Evolutionary conservation across 2,797 vertebrate species (phyloP).

Genomic region (Limosa lapponica): DNA sequence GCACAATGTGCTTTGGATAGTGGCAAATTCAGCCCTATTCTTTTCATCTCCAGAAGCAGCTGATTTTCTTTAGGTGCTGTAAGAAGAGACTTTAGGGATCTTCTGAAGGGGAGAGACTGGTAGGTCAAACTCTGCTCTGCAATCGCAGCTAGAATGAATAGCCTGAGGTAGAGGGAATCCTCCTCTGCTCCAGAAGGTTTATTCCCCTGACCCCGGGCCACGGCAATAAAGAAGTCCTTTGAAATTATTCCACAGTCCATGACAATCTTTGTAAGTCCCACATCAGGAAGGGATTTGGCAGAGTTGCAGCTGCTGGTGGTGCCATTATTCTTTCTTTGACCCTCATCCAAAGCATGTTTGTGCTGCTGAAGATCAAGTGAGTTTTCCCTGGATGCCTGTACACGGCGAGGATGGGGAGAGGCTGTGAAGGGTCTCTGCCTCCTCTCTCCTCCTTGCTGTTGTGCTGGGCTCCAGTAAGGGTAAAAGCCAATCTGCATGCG

Average conservation of each 20-base stretch:
- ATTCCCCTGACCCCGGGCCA: neutral
- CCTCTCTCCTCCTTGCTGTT: neutral
- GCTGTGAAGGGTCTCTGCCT: neutral
- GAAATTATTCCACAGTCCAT: slow-evolving; percentile 12
- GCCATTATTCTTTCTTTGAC: slow-evolving; percentile 10
- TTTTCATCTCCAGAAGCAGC: neutral
- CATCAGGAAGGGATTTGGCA: slow-evolving; percentile 42
- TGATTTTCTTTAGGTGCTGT: neutral
- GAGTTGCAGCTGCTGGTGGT: neutral
- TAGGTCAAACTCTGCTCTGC: neutral
- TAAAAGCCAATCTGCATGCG: neutral
- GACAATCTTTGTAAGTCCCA: slow-evolving; percentile 37
- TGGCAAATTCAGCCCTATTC: neutral
- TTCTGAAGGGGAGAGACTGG: neutral
- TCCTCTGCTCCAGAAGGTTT: slow-evolving; percentile 2
- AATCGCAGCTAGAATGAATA: neutral
- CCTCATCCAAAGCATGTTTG: neutral
- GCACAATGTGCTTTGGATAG: neutral
- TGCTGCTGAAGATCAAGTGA: neutral
- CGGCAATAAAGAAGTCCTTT: slow-evolving; percentile 14
- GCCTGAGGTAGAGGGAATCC: slow-evolving; percentile 18
- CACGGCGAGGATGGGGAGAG: neutral
- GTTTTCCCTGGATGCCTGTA: neutral
- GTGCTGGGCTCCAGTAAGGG: neutral
- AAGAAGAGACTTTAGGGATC: neutral